Percentiles rank a stretch among this genome's conserved stretches.
Conservation (phyloP, 2,888 invertebrate genomes). For the Nomada hirtipes region DNA sequence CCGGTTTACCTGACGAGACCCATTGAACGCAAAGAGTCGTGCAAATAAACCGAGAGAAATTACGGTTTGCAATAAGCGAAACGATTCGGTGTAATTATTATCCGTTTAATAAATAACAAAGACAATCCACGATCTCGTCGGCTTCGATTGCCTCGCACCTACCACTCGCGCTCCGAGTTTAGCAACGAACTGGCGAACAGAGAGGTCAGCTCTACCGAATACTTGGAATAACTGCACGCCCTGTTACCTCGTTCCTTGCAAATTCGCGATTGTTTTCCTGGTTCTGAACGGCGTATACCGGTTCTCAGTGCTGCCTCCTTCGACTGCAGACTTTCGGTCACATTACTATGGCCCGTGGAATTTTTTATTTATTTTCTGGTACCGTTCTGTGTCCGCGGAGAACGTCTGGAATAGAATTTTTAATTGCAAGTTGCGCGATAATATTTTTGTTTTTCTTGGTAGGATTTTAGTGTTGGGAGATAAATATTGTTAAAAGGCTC, state of each 20-base stretch:
- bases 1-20: no score
- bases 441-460: no score
- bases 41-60: no score
- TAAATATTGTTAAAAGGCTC: no score
- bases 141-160: not conserved
- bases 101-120: no score
- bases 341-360: not conserved
- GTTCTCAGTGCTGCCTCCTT: not conserved
- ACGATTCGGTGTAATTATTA: no score
- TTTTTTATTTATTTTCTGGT: constrained; percentile 4
- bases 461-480: no score
- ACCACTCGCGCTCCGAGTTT: constrained; percentile 34
- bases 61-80: no score
- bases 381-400: not conserved
- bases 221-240: constrained; percentile 37
- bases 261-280: constrained; percentile 29
- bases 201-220: constrained; percentile 64
- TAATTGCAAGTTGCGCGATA: not conserved
- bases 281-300: constrained; percentile 23
- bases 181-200: constrained; percentile 45
- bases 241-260: constrained; percentile 22
- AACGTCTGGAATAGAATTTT: not conserved
- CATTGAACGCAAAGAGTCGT: no score
- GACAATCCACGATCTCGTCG: constrained; percentile 26
- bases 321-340: not conserved